phyloP scores from a whole-genome alignment of 2,888 invertebrate genomes.

The Tachina lurida region DNA sequence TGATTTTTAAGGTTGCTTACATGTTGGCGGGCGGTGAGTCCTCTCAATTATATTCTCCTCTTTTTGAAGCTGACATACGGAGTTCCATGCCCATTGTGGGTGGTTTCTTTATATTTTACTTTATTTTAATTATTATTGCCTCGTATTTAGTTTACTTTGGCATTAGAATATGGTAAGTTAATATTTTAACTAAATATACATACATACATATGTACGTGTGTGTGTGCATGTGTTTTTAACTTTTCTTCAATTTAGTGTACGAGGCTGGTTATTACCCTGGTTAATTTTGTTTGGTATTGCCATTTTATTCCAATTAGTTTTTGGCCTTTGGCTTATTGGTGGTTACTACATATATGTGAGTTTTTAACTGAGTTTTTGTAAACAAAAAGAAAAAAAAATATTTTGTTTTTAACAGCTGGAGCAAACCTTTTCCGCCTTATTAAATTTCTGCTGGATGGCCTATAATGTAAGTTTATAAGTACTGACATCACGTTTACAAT shows the following conservation, averaged over 20 bases:
- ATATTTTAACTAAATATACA: not conserved
- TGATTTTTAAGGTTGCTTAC: constrained; percentile 84
- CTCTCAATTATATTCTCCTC: constrained; percentile 92
- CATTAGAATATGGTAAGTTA: constrained; percentile 79
- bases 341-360: constrained; percentile 96
- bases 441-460: constrained; percentile 92
- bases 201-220: not conserved
- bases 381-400: not conserved
- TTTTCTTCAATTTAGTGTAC: constrained; percentile 86
- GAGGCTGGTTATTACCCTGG: constrained; percentile 94
- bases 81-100: constrained; percentile 89
- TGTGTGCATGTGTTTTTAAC: constrained; percentile 54
- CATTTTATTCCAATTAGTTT: constrained; percentile 89
- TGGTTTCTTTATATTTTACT: constrained; percentile 81
- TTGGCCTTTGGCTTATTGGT: constrained; percentile 93
- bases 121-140: constrained; percentile 83
- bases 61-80: constrained; percentile 93
- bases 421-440: constrained; percentile 89
- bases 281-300: constrained; percentile 87
- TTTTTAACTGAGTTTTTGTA: constrained; percentile 72
- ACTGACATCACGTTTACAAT: not conserved
- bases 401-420: constrained; percentile 85
- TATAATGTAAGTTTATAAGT: constrained; percentile 88
- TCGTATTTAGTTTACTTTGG: constrained; percentile 83
- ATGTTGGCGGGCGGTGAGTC: constrained; percentile 95